Evolutionary conservation across 2,797 vertebrate genomes (phyloP), one percentile per base, ranked within the genome.

Genomic region (Hylomyscus alleni): DNA sequence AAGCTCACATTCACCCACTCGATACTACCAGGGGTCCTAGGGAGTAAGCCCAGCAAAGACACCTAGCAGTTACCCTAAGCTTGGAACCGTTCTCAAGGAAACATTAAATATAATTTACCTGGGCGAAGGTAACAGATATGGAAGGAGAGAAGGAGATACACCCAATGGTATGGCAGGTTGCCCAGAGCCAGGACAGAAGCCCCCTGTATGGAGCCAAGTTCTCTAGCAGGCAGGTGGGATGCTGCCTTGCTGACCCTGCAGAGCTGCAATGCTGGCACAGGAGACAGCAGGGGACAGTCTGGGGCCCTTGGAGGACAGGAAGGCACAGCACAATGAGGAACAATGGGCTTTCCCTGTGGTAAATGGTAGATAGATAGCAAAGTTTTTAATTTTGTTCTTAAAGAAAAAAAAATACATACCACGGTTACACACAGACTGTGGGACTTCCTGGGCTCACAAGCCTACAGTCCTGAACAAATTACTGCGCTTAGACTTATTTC

Each of bases 301-400:
- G 58, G 75, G 86, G 44, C 54, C 58, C 93, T 83, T 44, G 2
- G 72, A 56, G 92, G 69, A 88, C 88, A 44, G 75, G 54, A 89
- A 40, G 88, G 52, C 86, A 94, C 60, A 40, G 58, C 47, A 93
- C 60, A 90, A 40, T 91, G 75, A 89, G 69, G 81, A 93, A 95
- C 15, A 4, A 75, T 26, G 44, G 13, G 37, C 67, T 80, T 89
- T 92, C 90, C 90, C 50, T 91, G 92, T 13, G 65, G 22, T 12
- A 93, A 19, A 92, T 73, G 47, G 92, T 37, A 91, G 47, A 90
- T 67, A 89, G 26, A 83, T 6, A 75, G 89, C 86, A 96, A 89
- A n/a, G n/a, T 81, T 91, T 94, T 94, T 34, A 77, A 92, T 91
- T 83, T 93, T 90, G 87, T 80, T 92, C 91, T 77, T 65, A 92